phyloP scores from a whole-genome alignment of 2,888 invertebrate genomes.

The Dasysyrphus albostriatus region DNA sequence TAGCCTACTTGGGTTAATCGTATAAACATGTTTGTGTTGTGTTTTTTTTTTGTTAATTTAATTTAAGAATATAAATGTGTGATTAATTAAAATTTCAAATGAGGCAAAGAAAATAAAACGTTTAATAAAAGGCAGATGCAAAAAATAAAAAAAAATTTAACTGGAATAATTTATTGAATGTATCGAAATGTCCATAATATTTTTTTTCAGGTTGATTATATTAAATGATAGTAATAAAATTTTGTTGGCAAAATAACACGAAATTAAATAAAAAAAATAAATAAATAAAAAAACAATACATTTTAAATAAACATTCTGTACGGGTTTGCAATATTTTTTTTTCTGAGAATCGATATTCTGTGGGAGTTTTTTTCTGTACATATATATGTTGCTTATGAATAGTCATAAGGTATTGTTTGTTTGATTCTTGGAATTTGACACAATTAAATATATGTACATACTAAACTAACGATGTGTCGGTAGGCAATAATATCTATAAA shows the following conservation, averaged over 20 bases:
- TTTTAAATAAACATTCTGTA: constrained; percentile 37
- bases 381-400: constrained; percentile 51
- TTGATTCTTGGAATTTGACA: constrained; percentile 51
- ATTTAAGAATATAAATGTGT: constrained; percentile 44
- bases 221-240: constrained; percentile 63
- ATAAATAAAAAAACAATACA: background rate
- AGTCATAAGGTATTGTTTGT: constrained; percentile 51
- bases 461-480: constrained; percentile 55
- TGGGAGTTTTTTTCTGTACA: constrained; percentile 31
- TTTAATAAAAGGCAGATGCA: constrained; percentile 37
- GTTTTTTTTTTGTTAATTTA: constrained; percentile 6
- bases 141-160: constrained; percentile 18
- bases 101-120: constrained; percentile 62
- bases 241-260: constrained; percentile 54
- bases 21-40: constrained; percentile 16
- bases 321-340: constrained; percentile 34
- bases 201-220: constrained; percentile 54
- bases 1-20: constrained; percentile 36
- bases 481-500: constrained; percentile 39
- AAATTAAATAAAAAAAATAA: constrained; percentile 2
- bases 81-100: constrained; percentile 72
- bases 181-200: constrained; percentile 55
- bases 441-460: constrained; percentile 19
- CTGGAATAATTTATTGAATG: constrained; percentile 69
- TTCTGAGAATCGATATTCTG: constrained; percentile 60